phyloP scores from a whole-genome alignment of 1,140 invertebrate species.

The Pentalonia nigronervosa region DNA sequence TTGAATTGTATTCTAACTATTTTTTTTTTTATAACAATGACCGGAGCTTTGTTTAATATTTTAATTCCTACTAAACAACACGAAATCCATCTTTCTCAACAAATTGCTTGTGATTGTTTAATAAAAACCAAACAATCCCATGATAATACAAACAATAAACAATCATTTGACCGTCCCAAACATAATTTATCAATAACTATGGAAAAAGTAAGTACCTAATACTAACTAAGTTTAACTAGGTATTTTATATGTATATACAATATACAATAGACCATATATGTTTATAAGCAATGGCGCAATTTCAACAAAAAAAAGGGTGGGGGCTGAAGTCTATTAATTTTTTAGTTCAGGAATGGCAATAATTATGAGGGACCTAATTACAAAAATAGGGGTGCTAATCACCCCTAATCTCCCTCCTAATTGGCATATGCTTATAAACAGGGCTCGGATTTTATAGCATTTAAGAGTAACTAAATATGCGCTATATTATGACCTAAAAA shows the following conservation, averaged over 20 bases:
- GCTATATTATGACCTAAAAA: no score
- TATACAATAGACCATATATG: background rate
- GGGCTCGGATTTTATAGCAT: no score
- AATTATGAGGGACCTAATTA: no score
- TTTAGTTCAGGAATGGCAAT: no score
- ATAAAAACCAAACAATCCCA: background rate
- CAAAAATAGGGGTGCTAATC: no score
- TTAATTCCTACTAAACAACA: conserved; percentile 50
- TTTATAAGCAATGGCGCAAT: background rate
- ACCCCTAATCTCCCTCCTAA: no score
- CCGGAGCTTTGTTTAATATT: conserved; percentile 49
- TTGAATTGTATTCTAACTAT: background rate
- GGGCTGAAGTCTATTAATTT: no score
- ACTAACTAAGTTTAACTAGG: background rate
- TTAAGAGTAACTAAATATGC: no score
- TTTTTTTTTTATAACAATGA: no score
- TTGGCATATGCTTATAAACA: no score
- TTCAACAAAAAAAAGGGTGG: no score
- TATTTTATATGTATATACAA: background rate
- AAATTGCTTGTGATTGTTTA: conserved; percentile 30
- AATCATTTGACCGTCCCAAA: background rate
- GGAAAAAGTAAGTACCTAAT: conserved; percentile 44
- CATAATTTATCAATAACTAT: conserved; percentile 4
- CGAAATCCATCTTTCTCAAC: conserved; percentile 8
- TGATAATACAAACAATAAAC: background rate